Evolutionary conservation across 2,797 vertebrate species (phyloP).

Genomic region (Cryptoblepharus egeriae): DNA sequence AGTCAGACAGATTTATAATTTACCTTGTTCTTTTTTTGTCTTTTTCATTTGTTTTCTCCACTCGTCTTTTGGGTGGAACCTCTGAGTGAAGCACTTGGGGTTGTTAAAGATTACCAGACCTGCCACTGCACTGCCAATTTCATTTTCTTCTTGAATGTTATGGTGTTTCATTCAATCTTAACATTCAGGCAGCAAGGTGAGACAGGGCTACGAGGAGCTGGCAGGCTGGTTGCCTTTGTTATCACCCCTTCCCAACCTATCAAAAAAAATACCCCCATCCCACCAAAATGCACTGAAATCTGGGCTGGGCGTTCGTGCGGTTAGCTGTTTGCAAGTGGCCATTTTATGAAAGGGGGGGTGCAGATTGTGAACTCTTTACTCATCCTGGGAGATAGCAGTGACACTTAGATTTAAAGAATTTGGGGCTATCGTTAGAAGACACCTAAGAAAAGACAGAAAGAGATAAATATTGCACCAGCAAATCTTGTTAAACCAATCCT

Average conservation of each 20-base stretch:
- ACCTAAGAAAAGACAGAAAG: conserved; percentile 75
- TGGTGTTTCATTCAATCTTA: conserved; percentile 54
- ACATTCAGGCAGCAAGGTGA: conserved; percentile 78
- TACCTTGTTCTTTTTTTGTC: neutral
- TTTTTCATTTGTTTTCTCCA: neutral
- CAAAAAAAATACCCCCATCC: conserved; percentile 28
- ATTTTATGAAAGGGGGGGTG: conserved; percentile 87
- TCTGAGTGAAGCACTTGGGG: conserved; percentile 41
- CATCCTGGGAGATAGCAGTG: conserved; percentile 54
- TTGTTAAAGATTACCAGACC: conserved; percentile 67
- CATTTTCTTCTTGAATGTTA: conserved; percentile 80
- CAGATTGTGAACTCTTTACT: conserved; percentile 80
- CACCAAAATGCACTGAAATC: conserved; percentile 77
- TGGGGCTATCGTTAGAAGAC: conserved; percentile 56
- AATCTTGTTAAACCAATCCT: conserved; percentile 55
- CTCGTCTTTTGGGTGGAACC: conserved; percentile 25
- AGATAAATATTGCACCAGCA: conserved; percentile 76
- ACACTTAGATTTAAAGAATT: conserved; percentile 45
- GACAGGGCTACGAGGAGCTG: conserved; percentile 68
- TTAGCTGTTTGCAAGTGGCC: conserved; percentile 95
- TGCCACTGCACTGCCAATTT: conserved; percentile 67
- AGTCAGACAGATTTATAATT: no score
- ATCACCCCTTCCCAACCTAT: conserved; percentile 22
- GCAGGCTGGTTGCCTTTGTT: conserved; percentile 73
- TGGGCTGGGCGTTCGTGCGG: conserved; percentile 92